A percentile compares a stretch with the other conserved stretches of the same genome.
phyloP scores from a whole-genome alignment of 2,888 invertebrate genomes.

The Drosophila subsilvestris region DNA sequence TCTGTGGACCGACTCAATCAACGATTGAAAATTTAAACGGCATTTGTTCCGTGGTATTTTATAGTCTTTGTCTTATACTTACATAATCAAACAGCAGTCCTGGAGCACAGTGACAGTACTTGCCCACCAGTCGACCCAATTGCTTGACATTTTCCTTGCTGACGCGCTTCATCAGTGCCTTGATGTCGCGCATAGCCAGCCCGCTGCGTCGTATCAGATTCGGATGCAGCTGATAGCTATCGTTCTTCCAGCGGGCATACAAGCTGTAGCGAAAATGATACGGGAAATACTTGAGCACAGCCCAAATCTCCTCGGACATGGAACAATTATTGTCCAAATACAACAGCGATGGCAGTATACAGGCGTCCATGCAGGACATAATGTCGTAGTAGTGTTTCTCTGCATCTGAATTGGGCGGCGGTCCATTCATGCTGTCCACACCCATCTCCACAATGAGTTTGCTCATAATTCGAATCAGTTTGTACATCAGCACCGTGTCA shows the following conservation, averaged over 20 bases:
- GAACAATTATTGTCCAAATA: slow-evolving; percentile 97
- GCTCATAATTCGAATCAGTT: slow-evolving; percentile 87
- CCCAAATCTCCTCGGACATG: slow-evolving; percentile 98
- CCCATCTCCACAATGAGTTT: slow-evolving; percentile 83
- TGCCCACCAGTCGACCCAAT: slow-evolving; percentile 97
- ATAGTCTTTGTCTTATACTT: slow-evolving; percentile 36
- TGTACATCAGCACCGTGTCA: slow-evolving; percentile 96
- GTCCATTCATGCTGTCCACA: slow-evolving; percentile 82
- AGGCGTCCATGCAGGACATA: slow-evolving; percentile 93
- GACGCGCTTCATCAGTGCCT: slow-evolving; percentile 98
- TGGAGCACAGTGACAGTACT: slow-evolving; percentile 97
- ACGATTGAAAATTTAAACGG: no score
- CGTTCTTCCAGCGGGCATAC: slow-evolving; percentile 98
- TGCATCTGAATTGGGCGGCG: slow-evolving; percentile 74
- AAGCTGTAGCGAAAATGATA: slow-evolving; percentile 93
- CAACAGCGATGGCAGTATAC: slow-evolving; percentile 95
- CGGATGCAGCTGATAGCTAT: slow-evolving; percentile 92
- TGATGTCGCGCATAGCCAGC: slow-evolving; percentile 94
- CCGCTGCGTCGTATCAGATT: slow-evolving; percentile 92
- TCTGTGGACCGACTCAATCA: no score
- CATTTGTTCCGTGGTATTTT: no score
- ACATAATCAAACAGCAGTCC: slow-evolving; percentile 98
- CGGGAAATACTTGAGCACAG: slow-evolving; percentile 92
- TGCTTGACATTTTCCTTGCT: slow-evolving; percentile 99
- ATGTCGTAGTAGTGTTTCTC: slow-evolving; percentile 92